Evolutionary conservation across 2,888 invertebrate genomes (phyloP).

Genomic region (Cephus runcator): DNA sequence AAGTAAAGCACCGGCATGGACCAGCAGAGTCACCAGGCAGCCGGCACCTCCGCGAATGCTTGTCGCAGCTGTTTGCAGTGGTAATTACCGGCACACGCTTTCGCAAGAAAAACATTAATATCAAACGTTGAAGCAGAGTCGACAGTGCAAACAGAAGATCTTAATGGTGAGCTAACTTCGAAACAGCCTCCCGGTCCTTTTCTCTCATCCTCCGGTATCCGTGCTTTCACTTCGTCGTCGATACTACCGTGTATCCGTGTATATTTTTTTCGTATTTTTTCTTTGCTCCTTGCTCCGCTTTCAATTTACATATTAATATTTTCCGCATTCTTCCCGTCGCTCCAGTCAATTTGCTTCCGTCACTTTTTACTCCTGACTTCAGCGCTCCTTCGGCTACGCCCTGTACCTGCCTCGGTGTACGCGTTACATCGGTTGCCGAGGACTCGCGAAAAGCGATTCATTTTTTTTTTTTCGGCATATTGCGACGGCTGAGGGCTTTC

Average conservation of each 20-base stretch:
- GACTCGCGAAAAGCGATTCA: conserved; percentile 53
- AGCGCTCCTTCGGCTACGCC: conserved; percentile 3
- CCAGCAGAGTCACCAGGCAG: neutral
- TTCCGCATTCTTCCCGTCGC: conserved; percentile 20
- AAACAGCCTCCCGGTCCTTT: conserved; percentile 18
- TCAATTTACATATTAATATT: conserved; percentile 4
- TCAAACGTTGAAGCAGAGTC: conserved; percentile 44
- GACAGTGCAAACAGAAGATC: conserved; percentile 56
- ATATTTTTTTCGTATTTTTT: neutral
- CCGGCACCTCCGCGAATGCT: neutral
- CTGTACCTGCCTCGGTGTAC: too few relatives aligned
- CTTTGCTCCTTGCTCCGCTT: conserved; percentile 16
- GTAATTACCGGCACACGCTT: conserved; percentile 52
- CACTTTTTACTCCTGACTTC: conserved; percentile 6
- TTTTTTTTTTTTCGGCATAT: conserved; percentile 53
- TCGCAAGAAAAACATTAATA: conserved; percentile 63
- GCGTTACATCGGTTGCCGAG: neutral
- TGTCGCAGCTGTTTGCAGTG: conserved; percentile 44
- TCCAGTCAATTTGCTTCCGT: neutral
- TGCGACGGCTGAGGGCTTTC: conserved; percentile 53
- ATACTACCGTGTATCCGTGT: conserved; percentile 2
- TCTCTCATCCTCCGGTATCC: conserved; percentile 7
- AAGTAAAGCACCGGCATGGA: neutral
- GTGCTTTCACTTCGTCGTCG: conserved; percentile 9
- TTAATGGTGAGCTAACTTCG: conserved; percentile 57